Conservation (phyloP, 2,113 vertebrate genomes). For the Taxidea taxus region DNA sequence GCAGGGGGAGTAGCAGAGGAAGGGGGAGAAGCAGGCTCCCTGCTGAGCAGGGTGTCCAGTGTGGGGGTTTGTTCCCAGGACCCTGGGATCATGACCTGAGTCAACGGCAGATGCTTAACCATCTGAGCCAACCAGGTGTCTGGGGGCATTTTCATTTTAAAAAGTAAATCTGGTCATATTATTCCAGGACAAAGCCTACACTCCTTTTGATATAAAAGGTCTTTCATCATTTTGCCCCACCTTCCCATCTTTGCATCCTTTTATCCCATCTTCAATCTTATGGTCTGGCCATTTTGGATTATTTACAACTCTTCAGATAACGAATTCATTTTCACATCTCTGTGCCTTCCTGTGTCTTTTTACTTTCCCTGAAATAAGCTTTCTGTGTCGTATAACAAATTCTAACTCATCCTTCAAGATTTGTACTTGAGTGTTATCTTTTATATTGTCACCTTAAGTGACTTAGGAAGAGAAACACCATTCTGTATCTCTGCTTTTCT, state of each 20-base stretch:
- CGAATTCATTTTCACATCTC: not conserved
- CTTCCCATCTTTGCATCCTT: not conserved
- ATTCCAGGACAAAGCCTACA: not conserved
- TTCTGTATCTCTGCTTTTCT: not conserved
- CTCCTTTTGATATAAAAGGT: not conserved
- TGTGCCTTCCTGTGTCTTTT: not conserved
- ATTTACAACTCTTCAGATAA: constrained; percentile 18
- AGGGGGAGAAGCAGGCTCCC: no score
- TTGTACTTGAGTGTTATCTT: not conserved
- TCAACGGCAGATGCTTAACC: no score
- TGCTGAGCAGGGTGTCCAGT: no score
- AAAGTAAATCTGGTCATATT: not conserved
- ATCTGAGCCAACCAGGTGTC: no score
- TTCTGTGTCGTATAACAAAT: not conserved
- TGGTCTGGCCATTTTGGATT: not conserved
- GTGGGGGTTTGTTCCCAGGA: no score
- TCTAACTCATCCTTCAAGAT: not conserved
- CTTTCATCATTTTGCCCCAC: not conserved
- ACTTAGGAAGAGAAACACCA: not conserved
- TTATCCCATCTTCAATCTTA: not conserved
- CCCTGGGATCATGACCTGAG: no score
- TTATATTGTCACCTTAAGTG: not conserved
- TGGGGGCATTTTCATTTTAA: not conserved
- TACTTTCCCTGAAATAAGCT: not conserved
- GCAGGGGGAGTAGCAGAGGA: no score